Evolutionary conservation across 2,113 vertebrate genomes (phyloP), one percentile per base, ranked within the genome.

Genomic region (Scytalopus superciliaris): DNA sequence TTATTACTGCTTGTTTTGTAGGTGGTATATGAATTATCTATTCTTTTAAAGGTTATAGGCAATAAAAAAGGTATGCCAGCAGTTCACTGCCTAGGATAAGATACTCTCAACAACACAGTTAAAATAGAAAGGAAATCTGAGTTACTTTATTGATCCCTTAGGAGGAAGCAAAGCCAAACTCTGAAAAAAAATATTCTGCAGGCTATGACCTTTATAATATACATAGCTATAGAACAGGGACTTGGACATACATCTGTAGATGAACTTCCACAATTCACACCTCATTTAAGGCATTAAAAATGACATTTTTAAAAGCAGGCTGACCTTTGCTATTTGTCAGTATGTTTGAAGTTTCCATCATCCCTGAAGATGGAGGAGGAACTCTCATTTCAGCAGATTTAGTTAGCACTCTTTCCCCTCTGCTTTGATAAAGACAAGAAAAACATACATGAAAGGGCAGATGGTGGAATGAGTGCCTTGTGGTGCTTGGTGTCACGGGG

Each of bases 121-220:
- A 87, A 40, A 89, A 67, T 3, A 55, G 83, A 69, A 79, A 89
- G 84, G 88, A 92, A 90, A 87, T 83, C 59, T 66, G 80, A 93
- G 75, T 69, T 88, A 66, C 78, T 95, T 91, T 94, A 94, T 95
- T 91, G 89, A 88, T 92, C 91, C 52, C 92, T 86, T 47, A 56
- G 82, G 93, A 91, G 55, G 56, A 72, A 62, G 78, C 16, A 69
- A 84, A 93, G 82, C 76, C 63, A 90, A 94, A 77, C n/a, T 74
- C 67, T 3, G 1, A 8, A 33, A 44, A 64, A n/a, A 72, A 68
- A 6, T 10, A 31, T 7, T 77, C 69, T 79, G 14, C 18, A 77
- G 50, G 19, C 35, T 90, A 39, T 72, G 76, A 92, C 67, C 83
- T 82, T 81, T 93, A 2, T 69, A 78, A 60, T 90, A 60, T 24